These are phyloP conservation scores for Synaphobranchus kaupii DNA, from an alignment of 2,797 vertebrate species.

Conservation along the genomic window DNA sequence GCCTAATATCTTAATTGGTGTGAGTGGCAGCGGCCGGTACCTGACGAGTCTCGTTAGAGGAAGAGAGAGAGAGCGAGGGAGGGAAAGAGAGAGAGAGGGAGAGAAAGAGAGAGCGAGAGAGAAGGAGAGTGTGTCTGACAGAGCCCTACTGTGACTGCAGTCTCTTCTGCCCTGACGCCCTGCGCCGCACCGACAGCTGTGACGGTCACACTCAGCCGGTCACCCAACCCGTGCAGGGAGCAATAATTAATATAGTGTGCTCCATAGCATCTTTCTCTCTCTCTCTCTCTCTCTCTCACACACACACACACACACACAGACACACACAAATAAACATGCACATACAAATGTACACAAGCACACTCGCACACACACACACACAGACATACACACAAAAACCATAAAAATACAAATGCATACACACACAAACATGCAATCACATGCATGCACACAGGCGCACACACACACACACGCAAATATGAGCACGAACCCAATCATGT, in stretches of 20 bases:
- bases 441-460: background rate
- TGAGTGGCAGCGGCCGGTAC: constrained; percentile 68
- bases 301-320: constrained; percentile 14
- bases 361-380: background rate
- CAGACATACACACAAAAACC: background rate
- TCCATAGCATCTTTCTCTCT: background rate
- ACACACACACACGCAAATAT: background rate
- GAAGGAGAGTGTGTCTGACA: constrained; percentile 43
- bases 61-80: constrained; percentile 25
- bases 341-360: constrained; percentile 12
- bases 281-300: background rate
- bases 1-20: constrained; percentile 72
- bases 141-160: constrained; percentile 45
- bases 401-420: background rate
- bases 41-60: constrained; percentile 72
- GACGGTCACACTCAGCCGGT: constrained; percentile 35
- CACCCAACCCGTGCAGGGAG: constrained; percentile 11
- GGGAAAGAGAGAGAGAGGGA: constrained; percentile 25
- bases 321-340: constrained; percentile 33
- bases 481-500: background rate
- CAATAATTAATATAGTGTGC: constrained; percentile 28
- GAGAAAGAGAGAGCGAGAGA: constrained; percentile 31
- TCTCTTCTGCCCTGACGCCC: constrained; percentile 51
- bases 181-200: constrained; percentile 61
- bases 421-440: background rate